Conservation (phyloP, 2,797 vertebrate species). For the Eulemur coronatus region DNA sequence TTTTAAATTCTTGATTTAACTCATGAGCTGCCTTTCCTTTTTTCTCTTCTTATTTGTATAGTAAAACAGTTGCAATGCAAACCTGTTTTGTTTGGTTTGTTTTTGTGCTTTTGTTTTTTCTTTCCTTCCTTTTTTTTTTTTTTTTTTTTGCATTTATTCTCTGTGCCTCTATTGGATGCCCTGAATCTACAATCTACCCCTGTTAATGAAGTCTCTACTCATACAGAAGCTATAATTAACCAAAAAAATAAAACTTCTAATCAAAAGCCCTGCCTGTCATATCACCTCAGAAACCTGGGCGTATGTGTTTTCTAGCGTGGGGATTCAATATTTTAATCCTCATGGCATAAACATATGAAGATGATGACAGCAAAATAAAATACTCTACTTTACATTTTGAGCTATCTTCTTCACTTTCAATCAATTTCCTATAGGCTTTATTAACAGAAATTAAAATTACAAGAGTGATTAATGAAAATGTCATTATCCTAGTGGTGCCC, state of each 20-base stretch:
- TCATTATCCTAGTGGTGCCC: background rate
- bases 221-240: conserved; percentile 11
- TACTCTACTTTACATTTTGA: background rate
- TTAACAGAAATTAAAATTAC: conserved; percentile 69
- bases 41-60: background rate
- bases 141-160: conserved; percentile 8
- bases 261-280: background rate
- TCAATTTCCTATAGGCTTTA: conserved; percentile 39
- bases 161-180: conserved; percentile 1
- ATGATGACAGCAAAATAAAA: conserved; percentile 60
- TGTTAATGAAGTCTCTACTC: conserved; percentile 45
- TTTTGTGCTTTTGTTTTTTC: background rate
- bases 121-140: too few species aligned
- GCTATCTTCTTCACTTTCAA: conserved; percentile 38
- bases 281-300: background rate
- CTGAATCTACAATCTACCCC: background rate
- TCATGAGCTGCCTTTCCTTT: background rate
- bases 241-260: background rate
- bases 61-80: background rate
- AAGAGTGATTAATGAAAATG: conserved; percentile 60
- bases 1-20: background rate
- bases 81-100: background rate
- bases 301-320: background rate
- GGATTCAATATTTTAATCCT: conserved; percentile 15
- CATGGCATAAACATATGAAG: background rate